Evolutionary conservation across 2,113 vertebrate genomes (phyloP), one percentile per base, ranked within the genome.

Genomic region (Vulpes ferrilata): DNA sequence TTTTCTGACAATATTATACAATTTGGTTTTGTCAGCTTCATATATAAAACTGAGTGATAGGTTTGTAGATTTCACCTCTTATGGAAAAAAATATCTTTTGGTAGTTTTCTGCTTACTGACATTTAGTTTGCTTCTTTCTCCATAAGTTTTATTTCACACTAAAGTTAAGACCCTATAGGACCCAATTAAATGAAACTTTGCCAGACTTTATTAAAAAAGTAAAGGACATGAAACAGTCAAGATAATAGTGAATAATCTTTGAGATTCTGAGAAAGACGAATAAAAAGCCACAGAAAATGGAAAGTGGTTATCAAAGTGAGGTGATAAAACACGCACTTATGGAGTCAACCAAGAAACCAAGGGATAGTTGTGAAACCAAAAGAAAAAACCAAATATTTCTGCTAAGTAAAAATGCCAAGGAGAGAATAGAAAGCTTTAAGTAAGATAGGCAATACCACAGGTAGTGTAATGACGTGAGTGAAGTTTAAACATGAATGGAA

Each of bases 251-350:
- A 19, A 80, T 80, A 83, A 89, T 93, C 78, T 89, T 55, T 80
- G 53, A 83, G 48, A 83, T 89, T 90, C 78, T 93, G 67, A 64
- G 43, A 94, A 96, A 67, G 69, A 83, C 38, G 67, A 92, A 89
- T 96, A 96, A 97, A 94, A 96, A 95, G 53, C 13, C 59, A 51
- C 25, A 32, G 82, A 97, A 97, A 97, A 90, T 84, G n/a, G 64
- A 96, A 98, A 97, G 92, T 53, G 80, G 67, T 93, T 97, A 93
- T 87, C 82, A 87, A 95, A 92, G 62, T 83, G 60, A 76, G 59
- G 80, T 90, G 51, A 83, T 97, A 76, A 96, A 93, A 91, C 94
- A 94, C 76, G 35, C 16, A 64, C 55, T 93, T 96, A 88, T 5
- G 32, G 91, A 96, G n/a, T 76, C 88, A 87, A 12, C 59, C 43